Conservation (phyloP, 2,797 vertebrate species). For the Setipinna tenuifilis region DNA sequence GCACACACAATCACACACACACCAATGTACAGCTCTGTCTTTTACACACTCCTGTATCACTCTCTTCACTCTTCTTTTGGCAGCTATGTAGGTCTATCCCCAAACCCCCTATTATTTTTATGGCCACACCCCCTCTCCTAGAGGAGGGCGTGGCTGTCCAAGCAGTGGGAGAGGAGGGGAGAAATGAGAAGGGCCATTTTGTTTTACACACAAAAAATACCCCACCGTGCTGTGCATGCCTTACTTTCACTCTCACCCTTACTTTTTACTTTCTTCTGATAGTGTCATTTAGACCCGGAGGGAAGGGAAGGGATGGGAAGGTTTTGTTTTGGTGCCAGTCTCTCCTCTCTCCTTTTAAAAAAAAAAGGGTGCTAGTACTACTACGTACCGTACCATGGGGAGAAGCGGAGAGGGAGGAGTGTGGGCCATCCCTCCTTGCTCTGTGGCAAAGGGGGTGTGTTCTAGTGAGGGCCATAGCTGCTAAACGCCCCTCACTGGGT, state of each 20-base stretch:
- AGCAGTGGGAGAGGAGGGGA: background rate
- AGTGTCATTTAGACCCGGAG: background rate
- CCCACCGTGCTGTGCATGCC: slow-evolving; percentile 70
- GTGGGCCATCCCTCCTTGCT: slow-evolving; percentile 27
- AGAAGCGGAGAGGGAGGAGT: background rate
- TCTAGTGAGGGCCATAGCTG: slow-evolving; percentile 46
- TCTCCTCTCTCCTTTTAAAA: slow-evolving; percentile 46
- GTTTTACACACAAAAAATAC: slow-evolving; percentile 36
- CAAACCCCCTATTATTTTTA: background rate
- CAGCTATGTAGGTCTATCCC: slow-evolving; percentile 66
- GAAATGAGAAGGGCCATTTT: slow-evolving; percentile 19
- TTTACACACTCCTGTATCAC: slow-evolving; percentile 34
- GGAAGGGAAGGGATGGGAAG: background rate
- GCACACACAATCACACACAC: slow-evolving; percentile 56
- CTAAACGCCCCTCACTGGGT: slow-evolving; percentile 48
- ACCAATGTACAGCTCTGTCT: slow-evolving; percentile 64
- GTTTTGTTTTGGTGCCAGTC: slow-evolving; percentile 20
- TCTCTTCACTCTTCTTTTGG: slow-evolving; percentile 66
- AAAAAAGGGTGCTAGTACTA: background rate
- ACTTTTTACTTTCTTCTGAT: slow-evolving; percentile 48
- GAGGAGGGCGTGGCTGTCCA: background rate
- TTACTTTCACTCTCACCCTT: slow-evolving; percentile 69
- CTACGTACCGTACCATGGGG: background rate
- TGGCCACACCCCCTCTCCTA: background rate
- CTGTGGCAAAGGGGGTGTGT: slow-evolving; percentile 38